Evolutionary conservation across 2,797 vertebrate genomes (phyloP), one percentile per base, ranked within the genome.

Genomic region (Simalia tracyae): DNA sequence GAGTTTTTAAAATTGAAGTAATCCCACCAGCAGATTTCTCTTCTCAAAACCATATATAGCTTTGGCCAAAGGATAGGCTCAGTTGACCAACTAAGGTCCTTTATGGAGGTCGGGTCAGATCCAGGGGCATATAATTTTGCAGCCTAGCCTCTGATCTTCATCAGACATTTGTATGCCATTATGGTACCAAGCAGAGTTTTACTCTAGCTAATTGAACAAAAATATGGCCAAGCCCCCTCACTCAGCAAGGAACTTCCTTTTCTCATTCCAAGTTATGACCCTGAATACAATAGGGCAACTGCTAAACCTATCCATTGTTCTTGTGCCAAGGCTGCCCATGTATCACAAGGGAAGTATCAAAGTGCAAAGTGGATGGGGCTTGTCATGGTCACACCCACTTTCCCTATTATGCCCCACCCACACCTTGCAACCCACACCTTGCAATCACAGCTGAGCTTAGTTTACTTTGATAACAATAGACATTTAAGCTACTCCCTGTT

Each of bases 1-100:
- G 81, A 93, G 87, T 92, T 94, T 85, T 91, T 89, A 36, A 81
- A 95, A 95, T 91, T 36, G 1, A 96, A 96, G 89, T 94, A 96
- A 96, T 94, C 93, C 92, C 57, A 15, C 0, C 0, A 68, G 89
- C 91, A 86, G 94, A 96, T 81, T 92, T 89, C 91, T 94, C 50
- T 84, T 1, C 0, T 60, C 31, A 0, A 0, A 87, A 59, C 68
- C 92, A 91, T 91, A 57, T 11, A 68, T 2, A 93, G 59, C 56
- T 92, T 90, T 46, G 59, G 31, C 76, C 90, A 63, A 88, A 84
- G 57, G 86, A 2, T 6, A 59, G 3, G 12, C 63, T 93, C 56
- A 66, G n/a, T 26, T 10, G 57, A 86, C 90, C 93, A 96, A 88
- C 46, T 14, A 94, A 95, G 88, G 84, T 17, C 93, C 93, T 90